These are phyloP conservation scores for Noctuana brunneofusca DNA, from an alignment of 2,888 invertebrate genomes.

Conservation along the genomic window DNA sequence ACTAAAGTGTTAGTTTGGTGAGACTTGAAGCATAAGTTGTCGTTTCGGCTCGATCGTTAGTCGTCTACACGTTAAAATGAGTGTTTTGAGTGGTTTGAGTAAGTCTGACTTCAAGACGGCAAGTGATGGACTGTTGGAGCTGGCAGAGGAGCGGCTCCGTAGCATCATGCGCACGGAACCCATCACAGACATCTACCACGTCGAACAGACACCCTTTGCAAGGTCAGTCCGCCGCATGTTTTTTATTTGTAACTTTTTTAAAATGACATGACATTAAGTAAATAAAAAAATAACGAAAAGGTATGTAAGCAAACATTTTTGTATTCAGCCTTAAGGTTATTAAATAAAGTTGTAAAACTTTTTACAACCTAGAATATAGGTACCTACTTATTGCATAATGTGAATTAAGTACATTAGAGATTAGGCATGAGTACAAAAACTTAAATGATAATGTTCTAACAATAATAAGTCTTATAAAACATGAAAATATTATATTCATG, in stretches of 20 bases:
- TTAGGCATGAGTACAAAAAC: neutral
- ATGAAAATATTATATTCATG: conserved; percentile 45
- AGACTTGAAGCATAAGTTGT: conserved; percentile 62
- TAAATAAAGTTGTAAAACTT: neutral
- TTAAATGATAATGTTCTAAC: neutral
- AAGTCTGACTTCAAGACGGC: conserved; percentile 82
- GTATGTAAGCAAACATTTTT: neutral
- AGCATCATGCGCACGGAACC: conserved; percentile 88
- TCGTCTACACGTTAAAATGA: conserved; percentile 81
- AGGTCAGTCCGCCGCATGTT: conserved; percentile 81
- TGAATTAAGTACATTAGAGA: neutral
- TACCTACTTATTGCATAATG: too few relatives aligned
- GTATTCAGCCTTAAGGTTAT: neutral
- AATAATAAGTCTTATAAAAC: neutral
- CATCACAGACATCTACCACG: conserved; percentile 89
- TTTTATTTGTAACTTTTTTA: conserved; percentile 17
- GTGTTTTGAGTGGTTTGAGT: conserved; percentile 80
- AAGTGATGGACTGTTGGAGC: conserved; percentile 88
- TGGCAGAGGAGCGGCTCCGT: conserved; percentile 86
- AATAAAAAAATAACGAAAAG: neutral
- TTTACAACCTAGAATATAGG: neutral
- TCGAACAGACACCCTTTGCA: conserved; percentile 92
- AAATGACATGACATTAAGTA: too few relatives aligned
- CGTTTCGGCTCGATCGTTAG: conserved; percentile 70
- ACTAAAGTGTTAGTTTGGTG: conserved; percentile 78